Evolutionary conservation across 2,113 vertebrate species (phyloP).

Genomic region (Amblyornis subalaris): DNA sequence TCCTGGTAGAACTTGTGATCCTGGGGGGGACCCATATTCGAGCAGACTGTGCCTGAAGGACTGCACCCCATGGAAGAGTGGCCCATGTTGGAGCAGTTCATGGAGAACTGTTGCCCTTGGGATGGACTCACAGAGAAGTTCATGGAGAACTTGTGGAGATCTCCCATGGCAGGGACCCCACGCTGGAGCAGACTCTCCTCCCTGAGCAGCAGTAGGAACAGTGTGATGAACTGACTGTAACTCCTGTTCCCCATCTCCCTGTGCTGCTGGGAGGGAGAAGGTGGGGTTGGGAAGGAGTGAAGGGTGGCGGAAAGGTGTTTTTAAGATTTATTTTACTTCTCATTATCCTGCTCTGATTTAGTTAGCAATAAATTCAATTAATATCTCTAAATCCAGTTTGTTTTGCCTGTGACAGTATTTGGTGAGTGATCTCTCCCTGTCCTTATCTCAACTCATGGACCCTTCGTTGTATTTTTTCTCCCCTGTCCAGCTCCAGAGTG

Average conservation of each 20-base stretch:
- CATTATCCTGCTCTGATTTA: background rate
- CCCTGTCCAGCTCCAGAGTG: background rate
- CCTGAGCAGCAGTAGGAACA: background rate
- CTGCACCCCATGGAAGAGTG: accelerated
- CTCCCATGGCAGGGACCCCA: background rate
- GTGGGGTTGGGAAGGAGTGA: background rate
- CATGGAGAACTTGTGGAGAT: background rate
- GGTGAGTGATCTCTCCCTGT: too few relatives aligned
- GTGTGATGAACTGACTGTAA: background rate
- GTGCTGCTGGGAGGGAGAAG: background rate
- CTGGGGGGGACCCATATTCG: accelerated
- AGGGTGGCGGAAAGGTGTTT: background rate
- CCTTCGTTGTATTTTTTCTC: background rate
- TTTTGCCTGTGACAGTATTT: too few relatives aligned
- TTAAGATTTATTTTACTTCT: background rate
- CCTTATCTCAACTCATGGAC: background rate
- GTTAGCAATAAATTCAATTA: too few relatives aligned
- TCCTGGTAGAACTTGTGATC: background rate
- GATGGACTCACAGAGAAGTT: background rate
- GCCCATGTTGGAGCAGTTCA: background rate
- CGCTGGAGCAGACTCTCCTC: background rate
- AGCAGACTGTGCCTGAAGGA: background rate
- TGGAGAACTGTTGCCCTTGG: background rate
- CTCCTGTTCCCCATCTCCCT: background rate
- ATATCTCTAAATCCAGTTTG: too few relatives aligned